Conservation (phyloP, 2,888 invertebrate genomes). For the Oithona nana region DNA sequence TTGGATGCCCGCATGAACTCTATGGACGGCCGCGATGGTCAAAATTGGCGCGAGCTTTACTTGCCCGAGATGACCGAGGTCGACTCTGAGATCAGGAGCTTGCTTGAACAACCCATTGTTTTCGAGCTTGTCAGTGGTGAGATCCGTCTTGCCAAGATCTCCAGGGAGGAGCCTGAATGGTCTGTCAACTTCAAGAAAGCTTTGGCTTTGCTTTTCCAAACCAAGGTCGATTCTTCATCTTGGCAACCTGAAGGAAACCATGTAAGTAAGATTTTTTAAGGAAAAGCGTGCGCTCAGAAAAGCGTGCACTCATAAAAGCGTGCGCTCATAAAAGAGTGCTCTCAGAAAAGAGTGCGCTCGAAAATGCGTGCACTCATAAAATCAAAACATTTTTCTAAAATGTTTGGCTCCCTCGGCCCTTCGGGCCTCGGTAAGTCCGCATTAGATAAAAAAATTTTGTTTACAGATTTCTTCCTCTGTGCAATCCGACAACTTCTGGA, state of each 20-base stretch:
- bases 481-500: conserved; percentile 12
- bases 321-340: too few species aligned
- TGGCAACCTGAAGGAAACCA: neutral
- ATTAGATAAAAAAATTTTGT: too few species aligned
- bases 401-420: too few species aligned
- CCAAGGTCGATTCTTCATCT: neutral
- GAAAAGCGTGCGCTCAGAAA: too few species aligned
- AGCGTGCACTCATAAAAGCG: too few species aligned
- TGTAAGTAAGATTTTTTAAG: neutral
- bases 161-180: conserved; percentile 17
- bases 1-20: neutral
- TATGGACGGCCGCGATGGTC: neutral
- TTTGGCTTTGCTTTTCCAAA: conserved; percentile 13
- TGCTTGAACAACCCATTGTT: conserved; percentile 14
- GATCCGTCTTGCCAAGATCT: conserved; percentile 2
- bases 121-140: conserved; percentile 9
- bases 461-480: neutral
- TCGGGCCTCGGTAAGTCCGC: too few species aligned
- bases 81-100: neutral
- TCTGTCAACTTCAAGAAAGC: conserved; percentile 18
- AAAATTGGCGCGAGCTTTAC: neutral
- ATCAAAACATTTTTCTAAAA: too few species aligned
- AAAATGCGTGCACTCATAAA: too few species aligned
- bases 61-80: conserved; percentile 1
- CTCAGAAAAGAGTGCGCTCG: too few species aligned